Evolutionary conservation across 2,888 invertebrate species (phyloP).

Genomic region (Punctoribates punctum): DNA sequence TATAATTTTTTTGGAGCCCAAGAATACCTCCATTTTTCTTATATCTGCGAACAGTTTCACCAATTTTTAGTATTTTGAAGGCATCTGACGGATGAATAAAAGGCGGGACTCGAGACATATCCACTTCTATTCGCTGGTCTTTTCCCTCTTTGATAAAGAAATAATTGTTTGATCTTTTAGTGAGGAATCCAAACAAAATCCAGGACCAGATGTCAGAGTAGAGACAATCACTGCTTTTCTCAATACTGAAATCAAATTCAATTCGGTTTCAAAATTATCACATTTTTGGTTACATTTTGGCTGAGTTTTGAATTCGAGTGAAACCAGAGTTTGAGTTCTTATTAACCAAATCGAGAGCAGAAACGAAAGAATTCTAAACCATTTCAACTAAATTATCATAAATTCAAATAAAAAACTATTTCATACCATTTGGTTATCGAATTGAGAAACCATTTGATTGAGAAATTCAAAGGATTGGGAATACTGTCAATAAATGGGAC

Average conservation of each 20-base stretch:
- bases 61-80: neutral
- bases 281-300: neutral
- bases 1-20: neutral
- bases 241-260: neutral
- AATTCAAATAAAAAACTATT: neutral
- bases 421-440: neutral
- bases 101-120: constrained; percentile 7
- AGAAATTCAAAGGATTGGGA: constrained; percentile 9
- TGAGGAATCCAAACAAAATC: constrained; percentile 11
- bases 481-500: neutral
- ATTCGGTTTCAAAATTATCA: neutral
- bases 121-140: neutral
- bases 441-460: neutral
- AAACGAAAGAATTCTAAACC: neutral
- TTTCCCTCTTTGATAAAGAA: neutral
- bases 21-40: constrained; percentile 3
- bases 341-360: neutral
- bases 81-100: neutral
- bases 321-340: neutral
- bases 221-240: neutral
- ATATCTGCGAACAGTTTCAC: neutral
- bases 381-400: neutral
- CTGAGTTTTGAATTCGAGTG: neutral
- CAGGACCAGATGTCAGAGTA: constrained; percentile 18
- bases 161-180: neutral